Conservation (phyloP, 1,140 invertebrate genomes). For the Scaptodrosophila lebanonensis region DNA sequence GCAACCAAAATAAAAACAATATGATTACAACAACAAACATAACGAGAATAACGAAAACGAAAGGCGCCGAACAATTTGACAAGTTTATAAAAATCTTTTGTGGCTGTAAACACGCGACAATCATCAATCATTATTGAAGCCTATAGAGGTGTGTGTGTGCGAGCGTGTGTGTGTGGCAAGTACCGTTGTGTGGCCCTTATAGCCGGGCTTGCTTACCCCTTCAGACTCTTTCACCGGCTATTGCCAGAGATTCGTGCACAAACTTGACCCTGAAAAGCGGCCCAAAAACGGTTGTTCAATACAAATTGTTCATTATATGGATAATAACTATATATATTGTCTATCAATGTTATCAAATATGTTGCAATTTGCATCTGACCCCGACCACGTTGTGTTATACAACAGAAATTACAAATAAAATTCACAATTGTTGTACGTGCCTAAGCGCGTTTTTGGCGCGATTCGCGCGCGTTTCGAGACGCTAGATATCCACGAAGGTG, state of each 20-base stretch:
- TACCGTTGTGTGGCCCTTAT: conserved; percentile 28
- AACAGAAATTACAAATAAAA: too few relatives aligned
- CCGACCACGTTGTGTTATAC: too few relatives aligned
- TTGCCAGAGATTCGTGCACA: conserved; percentile 27
- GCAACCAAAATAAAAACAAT: too few relatives aligned
- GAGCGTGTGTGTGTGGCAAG: too few relatives aligned
- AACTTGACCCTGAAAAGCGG: conserved; percentile 67
- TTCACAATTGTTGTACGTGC: conserved; percentile 49
- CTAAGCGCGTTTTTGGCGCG: conserved; percentile 25
- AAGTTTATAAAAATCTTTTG: conserved; percentile 34
- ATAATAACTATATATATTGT: conserved; percentile 1
- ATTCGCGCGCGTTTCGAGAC: conserved; percentile 22
- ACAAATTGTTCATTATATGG: conserved; percentile 30
- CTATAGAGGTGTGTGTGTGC: conserved; percentile 25
- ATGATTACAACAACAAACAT: too few relatives aligned
- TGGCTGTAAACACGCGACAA: conserved; percentile 54
- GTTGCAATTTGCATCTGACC: conserved; percentile 72
- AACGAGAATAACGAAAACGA: conserved; percentile 55
- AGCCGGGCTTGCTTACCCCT: too few relatives aligned
- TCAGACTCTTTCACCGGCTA: conserved; percentile 14
- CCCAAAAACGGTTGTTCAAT: neutral
- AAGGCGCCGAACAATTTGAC: conserved; percentile 55
- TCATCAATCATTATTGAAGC: conserved; percentile 54
- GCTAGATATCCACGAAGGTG: too few relatives aligned
- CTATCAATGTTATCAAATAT: conserved; percentile 27